Base-by-base conservation (phyloP, 2,797 vertebrate species). In the Sarcoramphus papa region DNA sequence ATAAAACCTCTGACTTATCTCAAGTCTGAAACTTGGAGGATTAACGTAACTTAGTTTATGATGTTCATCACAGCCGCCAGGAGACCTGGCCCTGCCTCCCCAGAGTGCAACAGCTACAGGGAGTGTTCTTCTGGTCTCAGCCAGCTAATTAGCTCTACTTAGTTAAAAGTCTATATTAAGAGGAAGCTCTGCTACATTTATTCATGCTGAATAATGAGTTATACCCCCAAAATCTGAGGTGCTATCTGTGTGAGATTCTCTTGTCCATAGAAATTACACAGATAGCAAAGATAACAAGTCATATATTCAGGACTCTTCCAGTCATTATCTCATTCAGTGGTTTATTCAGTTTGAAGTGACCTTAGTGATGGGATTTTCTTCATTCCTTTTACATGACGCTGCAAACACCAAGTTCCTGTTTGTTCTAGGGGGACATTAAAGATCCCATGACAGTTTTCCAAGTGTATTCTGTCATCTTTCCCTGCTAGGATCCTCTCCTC, bases 1-100 rank as follows among this genome's bases (percentile, higher is more conserved):
- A 93, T 94, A 93, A 95, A 97, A 94, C n/a, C 50, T 91, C 87
- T 69, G 81, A 72, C 54, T 94, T 95, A 95, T 90, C 90, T 91
- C 62, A 78, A 90, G 65, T 30, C 81, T 92, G 78, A 41, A 79
- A 53, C 65, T 83, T 13, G n/a, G 50, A 92, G 47, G 50, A 86
- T 76, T 73, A 88, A 53, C 72, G 48, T 75, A 70, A 57, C 30
- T 94, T 31, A 54, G 47, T 93, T 90, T 93, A 93, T 81, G 82
- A 78, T 76, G 75, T 25, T 94, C 69, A 73, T 48, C 59, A 53
- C 73, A 67, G 89, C 81, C 62, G 76, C 92, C 87, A 92, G 91
- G 60, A 95, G 78, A 78, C 6, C 81, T 67, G 75, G 63, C 60
- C 75, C 56, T 93, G 53, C 53, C 45, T 93, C 53, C 64, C 20